Evolutionary conservation across 92 coral and sea anemone species (phyloP), one percentile per base, ranked within the genome.

Genomic region (Actinernus sp.): DNA sequence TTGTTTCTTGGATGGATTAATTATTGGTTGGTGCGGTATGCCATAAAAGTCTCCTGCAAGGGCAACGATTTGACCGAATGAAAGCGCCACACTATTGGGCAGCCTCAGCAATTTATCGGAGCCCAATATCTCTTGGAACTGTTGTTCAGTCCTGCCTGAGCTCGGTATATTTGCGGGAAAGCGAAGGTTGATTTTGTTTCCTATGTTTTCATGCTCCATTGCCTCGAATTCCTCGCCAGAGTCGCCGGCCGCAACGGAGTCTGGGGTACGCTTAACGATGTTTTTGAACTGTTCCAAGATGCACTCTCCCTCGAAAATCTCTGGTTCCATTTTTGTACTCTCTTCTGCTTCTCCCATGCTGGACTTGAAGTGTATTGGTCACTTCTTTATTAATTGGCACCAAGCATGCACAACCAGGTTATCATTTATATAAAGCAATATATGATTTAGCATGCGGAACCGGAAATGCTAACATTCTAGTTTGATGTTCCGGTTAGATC

Each of bases 31-130:
- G 16, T 82, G 56, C 19, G 93, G 89, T 6, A 87, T 67, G 8
- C 93, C 89, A 38, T 82, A 87, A 32, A 68, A 87, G 50, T 87
- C 93, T 26, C 93, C 93, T 2, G 82, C 86, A 8, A 87, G 62
- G 1, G 89, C 89, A 17, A 82, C 63, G 0, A 87, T 87, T 68
- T 74, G 76, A 26, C 85, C 89, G 32, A 87, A 87, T 20, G 71
- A 38, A 6, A 82, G 73, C 67, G 9, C 0, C 18, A 82, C 2
- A 1, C 85, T 81, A 65, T 87, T 87, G 0, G 85, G 77, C 29
- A 87, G 72, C 13, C 37, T 43, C 24, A 80, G 46, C 4, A n/a
- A 47, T 25, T 58, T 36, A 1, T 34, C 41, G n/a, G n/a, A n/a
- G n/a, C 64, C 49, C 71, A 43, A 16, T 14, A 36, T 61, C 0